Evolutionary conservation across 2,113 vertebrate species (phyloP).

Genomic region (Myocastor coypus): DNA sequence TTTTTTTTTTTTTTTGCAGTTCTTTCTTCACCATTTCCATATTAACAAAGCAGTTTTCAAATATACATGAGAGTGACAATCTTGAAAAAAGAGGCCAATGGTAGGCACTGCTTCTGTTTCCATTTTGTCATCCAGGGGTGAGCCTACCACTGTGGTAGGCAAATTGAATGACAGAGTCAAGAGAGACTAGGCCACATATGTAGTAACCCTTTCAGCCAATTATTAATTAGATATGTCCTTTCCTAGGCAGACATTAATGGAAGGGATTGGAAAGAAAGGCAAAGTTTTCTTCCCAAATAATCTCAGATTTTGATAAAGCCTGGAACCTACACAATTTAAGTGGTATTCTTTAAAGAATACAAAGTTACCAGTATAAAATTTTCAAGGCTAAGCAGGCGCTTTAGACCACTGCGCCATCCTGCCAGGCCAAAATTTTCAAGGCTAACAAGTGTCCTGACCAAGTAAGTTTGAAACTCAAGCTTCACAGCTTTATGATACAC

Average conservation of each 20-base stretch:
- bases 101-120: not conserved
- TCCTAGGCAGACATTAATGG: not conserved
- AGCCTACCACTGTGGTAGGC: not conserved
- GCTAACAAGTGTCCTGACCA: not conserved
- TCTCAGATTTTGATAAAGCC: slow-evolving; percentile 11
- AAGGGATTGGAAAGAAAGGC: slow-evolving; percentile 11
- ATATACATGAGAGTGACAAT: not conserved
- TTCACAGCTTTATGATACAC: not conserved
- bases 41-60: not conserved
- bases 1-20: too few species aligned
- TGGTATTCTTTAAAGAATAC: not conserved
- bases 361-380: slow-evolving; percentile 38
- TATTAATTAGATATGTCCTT: slow-evolving; percentile 1
- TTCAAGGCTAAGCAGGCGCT: too few species aligned
- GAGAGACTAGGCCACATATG: not conserved
- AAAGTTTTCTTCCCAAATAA: not conserved
- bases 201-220: not conserved
- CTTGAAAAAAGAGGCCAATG: slow-evolving; percentile 11
- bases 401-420: too few species aligned
- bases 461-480: not conserved
- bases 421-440: too few species aligned
- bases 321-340: not conserved
- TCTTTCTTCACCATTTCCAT: not conserved
- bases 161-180: not conserved
- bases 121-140: not conserved